Percentiles rank a stretch among this genome's conserved stretches.
phyloP scores from a whole-genome alignment of 2,888 invertebrate species.

The Diachrysia chrysitis region DNA sequence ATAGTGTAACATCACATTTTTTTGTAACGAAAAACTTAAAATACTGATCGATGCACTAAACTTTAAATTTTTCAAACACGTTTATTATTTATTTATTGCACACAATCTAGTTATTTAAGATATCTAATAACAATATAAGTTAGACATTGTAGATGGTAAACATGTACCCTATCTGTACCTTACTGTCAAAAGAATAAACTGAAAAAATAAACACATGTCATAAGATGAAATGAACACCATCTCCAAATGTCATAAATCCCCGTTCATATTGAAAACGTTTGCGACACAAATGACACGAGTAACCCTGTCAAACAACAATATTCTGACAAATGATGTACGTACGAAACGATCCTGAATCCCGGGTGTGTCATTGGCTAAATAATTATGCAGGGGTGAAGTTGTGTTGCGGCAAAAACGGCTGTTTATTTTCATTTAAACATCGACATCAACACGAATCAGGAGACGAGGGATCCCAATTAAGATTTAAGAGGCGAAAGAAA shows the following conservation, averaged over 20 bases:
- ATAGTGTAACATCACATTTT: not conserved
- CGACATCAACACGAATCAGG: slow-evolving; percentile 10
- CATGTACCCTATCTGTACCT: no score
- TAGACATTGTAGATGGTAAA: no score
- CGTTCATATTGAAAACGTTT: slow-evolving; percentile 43
- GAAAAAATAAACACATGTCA: not conserved
- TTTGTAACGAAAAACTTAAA: not conserved
- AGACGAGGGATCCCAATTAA: slow-evolving; percentile 14
- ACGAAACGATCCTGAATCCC: slow-evolving; percentile 44
- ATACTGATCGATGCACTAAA: no score
- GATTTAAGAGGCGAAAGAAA: slow-evolving; percentile 9
- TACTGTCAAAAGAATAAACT: no score
- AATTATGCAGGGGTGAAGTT: slow-evolving; percentile 42
- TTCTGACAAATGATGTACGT: slow-evolving; percentile 51
- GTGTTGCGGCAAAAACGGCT: slow-evolving; percentile 30
- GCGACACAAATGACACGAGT: slow-evolving; percentile 52
- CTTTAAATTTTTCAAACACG: no score
- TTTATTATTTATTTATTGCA: no score
- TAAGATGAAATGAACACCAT: slow-evolving; percentile 37
- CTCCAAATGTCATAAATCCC: slow-evolving; percentile 53
- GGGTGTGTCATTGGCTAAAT: slow-evolving; percentile 51
- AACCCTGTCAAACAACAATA: slow-evolving; percentile 47
- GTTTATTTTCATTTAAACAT: slow-evolving; percentile 38
- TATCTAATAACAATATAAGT: no score
- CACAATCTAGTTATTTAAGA: no score